These are phyloP conservation scores for Symphodus melops DNA, from an alignment of 2,113 vertebrate genomes.

Conservation along the genomic window DNA sequence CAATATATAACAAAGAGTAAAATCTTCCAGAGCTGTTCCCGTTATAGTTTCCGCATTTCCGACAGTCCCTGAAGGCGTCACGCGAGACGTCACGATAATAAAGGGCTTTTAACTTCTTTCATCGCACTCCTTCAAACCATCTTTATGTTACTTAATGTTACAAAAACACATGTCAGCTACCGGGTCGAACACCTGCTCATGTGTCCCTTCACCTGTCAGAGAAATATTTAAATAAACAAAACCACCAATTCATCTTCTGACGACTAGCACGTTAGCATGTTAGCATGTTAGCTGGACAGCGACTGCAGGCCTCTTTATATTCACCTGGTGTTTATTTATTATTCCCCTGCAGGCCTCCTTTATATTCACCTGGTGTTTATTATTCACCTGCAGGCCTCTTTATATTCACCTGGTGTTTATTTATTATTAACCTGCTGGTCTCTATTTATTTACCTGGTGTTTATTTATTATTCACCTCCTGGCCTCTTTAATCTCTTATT, in stretches of 20 bases:
- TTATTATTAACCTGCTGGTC: no score
- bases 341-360: no score
- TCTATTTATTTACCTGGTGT: no score
- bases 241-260: accelerated
- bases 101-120: constrained; percentile 65
- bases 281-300: constrained; percentile 38
- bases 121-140: constrained; percentile 27
- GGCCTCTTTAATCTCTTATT: no score
- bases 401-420: no score
- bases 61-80: constrained; percentile 43
- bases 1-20: no score
- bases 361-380: not conserved
- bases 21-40: no score
- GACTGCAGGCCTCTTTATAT: constrained; percentile 41
- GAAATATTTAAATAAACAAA: not conserved
- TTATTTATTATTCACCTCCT: no score
- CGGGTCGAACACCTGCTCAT: accelerated
- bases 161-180: not conserved
- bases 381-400: no score
- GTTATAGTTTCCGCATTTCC: constrained; percentile 1
- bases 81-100: constrained; percentile 63
- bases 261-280: constrained; percentile 46
- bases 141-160: no score
- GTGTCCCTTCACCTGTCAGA: accelerated
- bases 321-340: not conserved